Base-by-base conservation (phyloP, 2,113 vertebrate genomes). In the Chamaetylas fuelleborni region DNA sequence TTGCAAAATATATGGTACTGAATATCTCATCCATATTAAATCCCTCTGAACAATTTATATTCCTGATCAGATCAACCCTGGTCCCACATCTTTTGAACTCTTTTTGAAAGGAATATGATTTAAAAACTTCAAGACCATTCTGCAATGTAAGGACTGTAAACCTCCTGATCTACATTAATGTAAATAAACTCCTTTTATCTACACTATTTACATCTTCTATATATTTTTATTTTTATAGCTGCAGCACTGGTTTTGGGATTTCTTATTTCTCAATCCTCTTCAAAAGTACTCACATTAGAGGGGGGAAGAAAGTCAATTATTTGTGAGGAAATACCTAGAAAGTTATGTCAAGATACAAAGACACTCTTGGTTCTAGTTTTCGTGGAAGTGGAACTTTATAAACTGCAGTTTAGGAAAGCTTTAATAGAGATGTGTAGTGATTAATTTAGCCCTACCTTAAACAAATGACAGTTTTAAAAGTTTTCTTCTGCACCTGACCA, bases 231-330 rank as follows among this genome's bases (percentile, higher is more conserved):
- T 26, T 78, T 82, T 54, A 77, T 8, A 56, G 2, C 18, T 50
- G 9, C 0, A 1, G 50, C 23, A 3, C 9, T 54, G 12, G 19
- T 64, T 88, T 86, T 1, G 3, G 16, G 25, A 54, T 69, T 34
- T 34, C 25, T 69, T 69, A 23, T 79, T 91, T 67, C 18, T 50
- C 19, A 79, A 69, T 19, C 9, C 3, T 86, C 17, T 89, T 89
- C 45, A 86, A 82, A 86, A 74, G 13, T 36, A 40, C 8, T 67
- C 15, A 34, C 15, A 34, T 2, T 26, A 12, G 11, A 48, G 7
- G 8, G 8, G 11, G 4, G 4, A 73, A 77, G 25, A 29, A 43
- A 62, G 34, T 26, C 20, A 78, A 31, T 31, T 50, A 64, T 14
- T 36, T 78, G 8, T 54, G 25, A 88, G 48, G 43, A 66, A 88